Conservation (phyloP, 1,140 invertebrate species). For the Agraylea sexmaculata region DNA sequence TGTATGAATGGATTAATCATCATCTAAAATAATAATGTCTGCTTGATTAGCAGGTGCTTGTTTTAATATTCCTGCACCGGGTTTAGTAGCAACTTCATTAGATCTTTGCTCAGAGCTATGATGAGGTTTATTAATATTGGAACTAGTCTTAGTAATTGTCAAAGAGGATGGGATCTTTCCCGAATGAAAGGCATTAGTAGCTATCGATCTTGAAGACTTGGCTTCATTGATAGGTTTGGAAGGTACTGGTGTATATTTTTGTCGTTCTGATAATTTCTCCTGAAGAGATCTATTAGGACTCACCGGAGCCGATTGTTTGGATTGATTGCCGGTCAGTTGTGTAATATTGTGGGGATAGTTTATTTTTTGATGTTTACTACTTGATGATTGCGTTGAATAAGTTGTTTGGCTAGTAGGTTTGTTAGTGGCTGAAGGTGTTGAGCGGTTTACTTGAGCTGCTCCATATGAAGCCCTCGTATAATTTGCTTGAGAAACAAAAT, state of each 20-base stretch:
- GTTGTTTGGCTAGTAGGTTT: too few species aligned
- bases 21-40: constrained; percentile 37
- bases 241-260: constrained; percentile 35
- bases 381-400: too few species aligned
- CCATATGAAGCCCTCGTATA: too few species aligned
- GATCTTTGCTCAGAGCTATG: not conserved
- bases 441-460: too few species aligned
- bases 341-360: too few species aligned
- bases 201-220: constrained; percentile 17
- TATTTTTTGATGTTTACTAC: too few species aligned
- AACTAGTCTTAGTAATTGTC: constrained; percentile 33
- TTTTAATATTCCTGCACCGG: constrained; percentile 13
- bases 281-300: constrained; percentile 48
- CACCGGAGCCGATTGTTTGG: too few species aligned
- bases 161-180: constrained; percentile 35
- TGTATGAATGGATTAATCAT: constrained; percentile 24
- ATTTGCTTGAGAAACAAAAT: too few species aligned
- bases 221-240: constrained; percentile 5
- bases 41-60: constrained; percentile 24
- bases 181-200: constrained; percentile 28
- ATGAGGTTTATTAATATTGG: constrained; percentile 4
- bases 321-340: too few species aligned
- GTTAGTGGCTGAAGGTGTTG: too few species aligned
- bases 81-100: too few species aligned
- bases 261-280: constrained; percentile 47